Evolutionary conservation across 2,797 vertebrate species (phyloP).

Genomic region (Rhinogobio ventralis): DNA sequence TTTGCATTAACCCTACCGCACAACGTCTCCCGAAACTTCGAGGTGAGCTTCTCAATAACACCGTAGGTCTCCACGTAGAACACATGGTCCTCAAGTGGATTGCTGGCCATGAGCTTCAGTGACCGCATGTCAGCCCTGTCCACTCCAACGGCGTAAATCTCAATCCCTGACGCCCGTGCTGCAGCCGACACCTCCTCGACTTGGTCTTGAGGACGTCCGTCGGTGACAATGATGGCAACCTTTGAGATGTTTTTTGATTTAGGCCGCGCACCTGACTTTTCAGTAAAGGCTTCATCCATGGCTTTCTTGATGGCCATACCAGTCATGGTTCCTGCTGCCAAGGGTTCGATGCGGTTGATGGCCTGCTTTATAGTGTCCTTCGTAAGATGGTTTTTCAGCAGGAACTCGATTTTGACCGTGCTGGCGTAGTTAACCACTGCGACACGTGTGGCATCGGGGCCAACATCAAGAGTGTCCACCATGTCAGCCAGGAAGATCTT

Average conservation of each 20-base stretch:
- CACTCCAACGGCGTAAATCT: conserved; percentile 89
- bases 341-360: conserved; percentile 86
- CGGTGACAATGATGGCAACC: conserved; percentile 92
- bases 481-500: conserved; percentile 94
- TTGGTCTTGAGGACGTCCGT: conserved; percentile 94
- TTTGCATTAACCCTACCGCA: conserved; percentile 80
- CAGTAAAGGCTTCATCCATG: conserved; percentile 90
- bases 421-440: conserved; percentile 96
- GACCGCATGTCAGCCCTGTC: conserved; percentile 88
- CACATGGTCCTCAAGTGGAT: conserved; percentile 90
- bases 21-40: conserved; percentile 90
- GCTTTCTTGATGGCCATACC: conserved; percentile 94
- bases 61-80: conserved; percentile 96
- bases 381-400: conserved; percentile 87
- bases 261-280: conserved; percentile 88
- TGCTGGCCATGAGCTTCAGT: conserved; percentile 87
- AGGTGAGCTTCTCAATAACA: conserved; percentile 93
- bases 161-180: conserved; percentile 74
- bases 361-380: conserved; percentile 88
- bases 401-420: conserved; percentile 93
- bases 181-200: conserved; percentile 78
- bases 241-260: conserved; percentile 85
- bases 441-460: conserved; percentile 85
- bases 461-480: conserved; percentile 90
- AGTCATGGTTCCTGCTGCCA: conserved; percentile 96